Conservation (phyloP, 2,888 invertebrate genomes). For the Pristionchus entomophagus region DNA sequence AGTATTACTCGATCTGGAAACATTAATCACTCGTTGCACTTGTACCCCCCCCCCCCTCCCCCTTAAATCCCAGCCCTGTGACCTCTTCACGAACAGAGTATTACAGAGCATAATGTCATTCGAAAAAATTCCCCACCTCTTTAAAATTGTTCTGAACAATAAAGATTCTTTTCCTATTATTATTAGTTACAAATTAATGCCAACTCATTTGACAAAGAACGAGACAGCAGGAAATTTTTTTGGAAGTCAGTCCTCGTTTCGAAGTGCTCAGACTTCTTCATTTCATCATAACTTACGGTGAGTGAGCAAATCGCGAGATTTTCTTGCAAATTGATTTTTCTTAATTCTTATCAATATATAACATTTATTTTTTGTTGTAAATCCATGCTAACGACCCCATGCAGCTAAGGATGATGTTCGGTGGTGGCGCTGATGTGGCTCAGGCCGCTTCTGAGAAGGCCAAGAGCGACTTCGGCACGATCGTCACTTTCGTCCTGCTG, state of each 20-base stretch:
- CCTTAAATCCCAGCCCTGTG: no score
- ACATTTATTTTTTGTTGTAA: not conserved
- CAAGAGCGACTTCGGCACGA: slow-evolving; percentile 56
- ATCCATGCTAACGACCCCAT: not conserved
- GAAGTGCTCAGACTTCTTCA: not conserved
- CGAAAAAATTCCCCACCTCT: no score
- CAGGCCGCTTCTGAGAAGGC: slow-evolving; percentile 55
- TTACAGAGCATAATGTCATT: no score
- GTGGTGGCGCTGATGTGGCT: slow-evolving; percentile 49
- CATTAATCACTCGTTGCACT: no score
- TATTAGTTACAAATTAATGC: no score
- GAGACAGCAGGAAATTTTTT: no score
- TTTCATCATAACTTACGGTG: not conserved
- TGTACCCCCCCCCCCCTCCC: no score
- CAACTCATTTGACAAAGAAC: no score
- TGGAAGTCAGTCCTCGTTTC: not conserved
- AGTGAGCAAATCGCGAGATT: not conserved
- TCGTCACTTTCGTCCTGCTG: slow-evolving; percentile 54
- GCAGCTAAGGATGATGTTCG: slow-evolving; percentile 47
- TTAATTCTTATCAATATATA: not conserved
- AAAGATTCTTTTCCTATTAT: no score
- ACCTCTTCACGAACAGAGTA: no score
- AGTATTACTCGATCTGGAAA: no score
- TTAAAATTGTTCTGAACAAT: no score
- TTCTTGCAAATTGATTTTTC: slow-evolving; percentile 6